These are phyloP conservation scores for Porites divaricata DNA, from an alignment of 92 coral and sea anemone genomes.

Conservation along the genomic window DNA sequence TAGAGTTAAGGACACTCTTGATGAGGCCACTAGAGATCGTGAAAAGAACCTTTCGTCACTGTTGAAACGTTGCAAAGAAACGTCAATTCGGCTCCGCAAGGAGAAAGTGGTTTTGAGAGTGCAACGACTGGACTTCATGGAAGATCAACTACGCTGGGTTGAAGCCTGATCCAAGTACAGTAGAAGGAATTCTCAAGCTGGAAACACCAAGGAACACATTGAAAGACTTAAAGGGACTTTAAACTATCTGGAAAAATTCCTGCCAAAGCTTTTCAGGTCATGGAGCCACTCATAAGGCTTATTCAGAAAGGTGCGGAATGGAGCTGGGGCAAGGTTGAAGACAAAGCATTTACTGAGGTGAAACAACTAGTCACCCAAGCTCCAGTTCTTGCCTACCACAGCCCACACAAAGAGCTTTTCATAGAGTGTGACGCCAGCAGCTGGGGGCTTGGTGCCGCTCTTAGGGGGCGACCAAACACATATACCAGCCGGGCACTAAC, in stretches of 20 bases:
- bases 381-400: conserved; percentile 46
- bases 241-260: background rate
- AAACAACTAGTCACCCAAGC: conserved; percentile 40
- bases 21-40: background rate
- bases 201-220: too few relatives aligned
- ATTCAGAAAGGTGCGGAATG: conserved; percentile 11
- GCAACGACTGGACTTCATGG: too few relatives aligned
- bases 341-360: conserved; percentile 42
- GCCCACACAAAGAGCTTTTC: conserved; percentile 18
- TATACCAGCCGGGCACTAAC: conserved; percentile 42
- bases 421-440: conserved; percentile 60
- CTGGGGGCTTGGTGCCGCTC: conserved; percentile 14
- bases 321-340: conserved; percentile 36
- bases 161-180: too few relatives aligned
- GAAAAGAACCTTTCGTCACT: too few relatives aligned
- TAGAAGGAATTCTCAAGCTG: too few relatives aligned
- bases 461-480: conserved; percentile 29
- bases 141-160: too few relatives aligned
- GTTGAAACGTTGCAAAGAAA: too few relatives aligned
- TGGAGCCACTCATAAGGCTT: conserved; percentile 32
- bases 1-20: conserved; percentile 31
- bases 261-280: conserved; percentile 8
- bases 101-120: too few relatives aligned
- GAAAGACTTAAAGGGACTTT: too few relatives aligned
- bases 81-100: too few relatives aligned